Conservation (phyloP, 2,797 vertebrate genomes). For the Fistularia commersonii region DNA sequence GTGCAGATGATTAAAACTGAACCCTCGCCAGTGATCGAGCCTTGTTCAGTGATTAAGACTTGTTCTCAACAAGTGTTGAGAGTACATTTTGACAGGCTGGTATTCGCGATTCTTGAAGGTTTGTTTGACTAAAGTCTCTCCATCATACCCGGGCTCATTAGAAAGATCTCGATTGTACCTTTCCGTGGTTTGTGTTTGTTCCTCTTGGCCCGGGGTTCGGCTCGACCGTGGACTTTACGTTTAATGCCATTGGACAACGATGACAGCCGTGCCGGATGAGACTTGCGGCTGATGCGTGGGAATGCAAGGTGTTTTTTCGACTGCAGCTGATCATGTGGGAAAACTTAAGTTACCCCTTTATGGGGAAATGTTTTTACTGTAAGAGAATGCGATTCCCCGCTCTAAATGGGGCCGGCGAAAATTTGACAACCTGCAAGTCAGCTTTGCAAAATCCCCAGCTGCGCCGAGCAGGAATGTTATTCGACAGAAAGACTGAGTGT, state of each 20-base stretch:
- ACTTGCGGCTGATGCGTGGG: constrained; percentile 12
- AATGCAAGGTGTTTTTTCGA: constrained; percentile 34
- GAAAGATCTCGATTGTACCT: constrained; percentile 24
- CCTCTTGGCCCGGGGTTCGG: constrained; percentile 41
- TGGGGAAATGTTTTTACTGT: constrained; percentile 36
- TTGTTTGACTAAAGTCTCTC: constrained; percentile 47
- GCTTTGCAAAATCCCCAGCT: constrained; percentile 59
- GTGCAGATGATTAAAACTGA: constrained; percentile 10
- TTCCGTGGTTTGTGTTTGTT: constrained; percentile 47
- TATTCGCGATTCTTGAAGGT: constrained; percentile 40
- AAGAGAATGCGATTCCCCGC: constrained; percentile 27
- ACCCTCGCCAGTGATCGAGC: constrained; percentile 1
- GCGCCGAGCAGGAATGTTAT: constrained; percentile 46
- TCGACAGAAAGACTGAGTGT: constrained; percentile 25
- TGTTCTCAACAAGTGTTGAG: constrained; percentile 34
- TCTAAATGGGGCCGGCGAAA: constrained; percentile 37
- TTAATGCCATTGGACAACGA: constrained; percentile 34
- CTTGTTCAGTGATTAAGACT: constrained; percentile 38
- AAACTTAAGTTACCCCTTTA: constrained; percentile 10
- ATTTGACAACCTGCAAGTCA: constrained; percentile 57
- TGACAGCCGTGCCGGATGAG: constrained; percentile 29
- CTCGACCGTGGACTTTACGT: constrained; percentile 28
- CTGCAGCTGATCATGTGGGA: constrained; percentile 27
- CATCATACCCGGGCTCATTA: constrained; percentile 49
- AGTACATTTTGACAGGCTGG: constrained; percentile 39